phyloP scores from a whole-genome alignment of 2,888 invertebrate genomes.

The Platycheirus albimanus region DNA sequence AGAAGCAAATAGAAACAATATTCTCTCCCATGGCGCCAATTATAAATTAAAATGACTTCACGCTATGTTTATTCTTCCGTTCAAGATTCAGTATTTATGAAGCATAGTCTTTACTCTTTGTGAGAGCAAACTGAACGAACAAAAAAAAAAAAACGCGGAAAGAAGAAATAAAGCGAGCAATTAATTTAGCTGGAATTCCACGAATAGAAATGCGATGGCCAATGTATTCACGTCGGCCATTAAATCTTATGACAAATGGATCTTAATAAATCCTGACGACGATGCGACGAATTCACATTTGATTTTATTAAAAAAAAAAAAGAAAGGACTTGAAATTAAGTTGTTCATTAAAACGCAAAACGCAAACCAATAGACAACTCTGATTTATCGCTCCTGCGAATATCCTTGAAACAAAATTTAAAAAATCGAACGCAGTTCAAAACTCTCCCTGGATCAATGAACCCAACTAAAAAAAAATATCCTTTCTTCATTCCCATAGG shows the following conservation, averaged over 20 bases:
- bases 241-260: conserved; percentile 53
- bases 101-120: conserved; percentile 16
- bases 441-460: conserved; percentile 21
- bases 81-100: conserved; percentile 29
- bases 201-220: conserved; percentile 11
- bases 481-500: conserved; percentile 1
- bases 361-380: neutral
- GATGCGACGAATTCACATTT: conserved; percentile 22
- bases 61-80: conserved; percentile 29
- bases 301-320: neutral
- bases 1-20: conserved; percentile 30
- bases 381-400: conserved; percentile 5
- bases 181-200: conserved; percentile 39
- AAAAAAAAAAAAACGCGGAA: conserved; percentile 4
- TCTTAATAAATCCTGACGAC: conserved; percentile 43
- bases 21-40: conserved; percentile 33
- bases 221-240: conserved; percentile 30
- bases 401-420: neutral
- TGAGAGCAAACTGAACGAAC: no score
- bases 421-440: conserved; percentile 15
- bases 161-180: conserved; percentile 20
- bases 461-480: conserved; percentile 5
- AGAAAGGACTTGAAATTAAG: neutral
- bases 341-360: conserved; percentile 3
- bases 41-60: conserved; percentile 51